Conservation (phyloP, 2,113 vertebrate genomes). For the Oryzias javanicus region DNA sequence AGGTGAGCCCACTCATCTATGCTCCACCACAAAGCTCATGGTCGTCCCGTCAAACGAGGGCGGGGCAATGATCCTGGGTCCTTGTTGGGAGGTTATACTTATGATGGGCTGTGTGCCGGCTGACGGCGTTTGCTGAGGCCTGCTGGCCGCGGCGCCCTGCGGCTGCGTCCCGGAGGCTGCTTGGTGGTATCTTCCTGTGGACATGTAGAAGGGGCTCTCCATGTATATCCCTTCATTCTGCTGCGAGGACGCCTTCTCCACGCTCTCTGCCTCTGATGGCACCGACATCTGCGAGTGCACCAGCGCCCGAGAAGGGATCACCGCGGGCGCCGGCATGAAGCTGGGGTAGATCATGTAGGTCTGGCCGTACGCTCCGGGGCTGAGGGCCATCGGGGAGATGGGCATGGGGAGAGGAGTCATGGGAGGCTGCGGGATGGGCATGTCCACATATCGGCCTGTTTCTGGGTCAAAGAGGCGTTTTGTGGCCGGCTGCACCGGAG, state of each 20-base stretch:
- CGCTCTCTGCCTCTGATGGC: constrained; percentile 49
- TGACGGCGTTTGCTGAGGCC: constrained; percentile 52
- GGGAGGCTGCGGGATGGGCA: constrained; percentile 82
- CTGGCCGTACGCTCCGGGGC: constrained; percentile 82
- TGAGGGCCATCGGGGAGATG: constrained; percentile 84
- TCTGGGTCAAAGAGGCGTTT: constrained; percentile 93
- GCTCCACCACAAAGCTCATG: constrained; percentile 97
- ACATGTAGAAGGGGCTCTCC: constrained; percentile 87
- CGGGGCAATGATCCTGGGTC: constrained; percentile 87
- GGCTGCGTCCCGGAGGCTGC: constrained; percentile 21
- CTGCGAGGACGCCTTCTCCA: constrained; percentile 29
- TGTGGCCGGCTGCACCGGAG: constrained; percentile 84
- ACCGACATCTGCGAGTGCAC: constrained; percentile 75
- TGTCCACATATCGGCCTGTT: constrained; percentile 92
- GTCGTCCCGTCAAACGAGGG: constrained; percentile 95
- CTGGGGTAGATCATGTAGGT: constrained; percentile 94
- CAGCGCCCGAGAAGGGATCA: constrained; percentile 79
- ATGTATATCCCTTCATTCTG: constrained; percentile 71
- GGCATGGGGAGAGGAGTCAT: constrained; percentile 69
- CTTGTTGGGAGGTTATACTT: constrained; percentile 89
- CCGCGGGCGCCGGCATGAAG: constrained; percentile 78
- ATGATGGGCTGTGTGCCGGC: constrained; percentile 83
- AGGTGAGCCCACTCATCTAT: constrained; percentile 76
- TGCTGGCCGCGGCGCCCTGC: constrained; percentile 24
- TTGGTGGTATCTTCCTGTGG: constrained; percentile 74